phyloP scores from a whole-genome alignment of 53 echinoderm and acorn worm genomes.

The Stichopus horrens region DNA sequence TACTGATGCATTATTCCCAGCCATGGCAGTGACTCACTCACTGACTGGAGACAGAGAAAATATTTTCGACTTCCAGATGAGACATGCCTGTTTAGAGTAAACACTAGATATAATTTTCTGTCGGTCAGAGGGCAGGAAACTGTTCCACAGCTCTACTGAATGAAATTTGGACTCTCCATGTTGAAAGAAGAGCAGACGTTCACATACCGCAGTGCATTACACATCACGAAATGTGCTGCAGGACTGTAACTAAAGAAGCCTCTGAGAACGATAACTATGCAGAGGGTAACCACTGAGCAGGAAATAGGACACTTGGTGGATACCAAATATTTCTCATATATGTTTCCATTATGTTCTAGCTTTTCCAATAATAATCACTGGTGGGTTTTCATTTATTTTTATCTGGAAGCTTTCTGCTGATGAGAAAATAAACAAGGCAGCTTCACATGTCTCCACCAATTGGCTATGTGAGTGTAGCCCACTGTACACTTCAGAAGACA shows the following conservation, averaged over 20 bases:
- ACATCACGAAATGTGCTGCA: neutral
- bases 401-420: neutral
- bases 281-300: neutral
- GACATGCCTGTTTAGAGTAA: neutral
- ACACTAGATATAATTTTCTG: neutral
- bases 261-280: neutral
- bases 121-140: slow-evolving; percentile 16
- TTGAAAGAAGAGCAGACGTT: neutral
- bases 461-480: too few species aligned
- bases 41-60: too few species aligned
- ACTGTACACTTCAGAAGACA: too few species aligned
- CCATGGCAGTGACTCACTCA: too few species aligned
- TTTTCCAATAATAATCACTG: neutral
- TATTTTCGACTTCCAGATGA: too few species aligned
- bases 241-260: neutral
- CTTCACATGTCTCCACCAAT: too few species aligned
- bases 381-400: neutral
- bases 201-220: neutral
- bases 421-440: neutral
- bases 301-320: neutral
- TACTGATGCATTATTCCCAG: too few species aligned
- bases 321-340: neutral
- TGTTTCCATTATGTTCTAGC: neutral
- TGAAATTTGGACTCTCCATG: neutral
- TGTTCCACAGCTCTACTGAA: neutral